These are phyloP conservation scores for Lordiphosa clarofinis DNA, from an alignment of 1,140 invertebrate species.

Conservation along the genomic window DNA sequence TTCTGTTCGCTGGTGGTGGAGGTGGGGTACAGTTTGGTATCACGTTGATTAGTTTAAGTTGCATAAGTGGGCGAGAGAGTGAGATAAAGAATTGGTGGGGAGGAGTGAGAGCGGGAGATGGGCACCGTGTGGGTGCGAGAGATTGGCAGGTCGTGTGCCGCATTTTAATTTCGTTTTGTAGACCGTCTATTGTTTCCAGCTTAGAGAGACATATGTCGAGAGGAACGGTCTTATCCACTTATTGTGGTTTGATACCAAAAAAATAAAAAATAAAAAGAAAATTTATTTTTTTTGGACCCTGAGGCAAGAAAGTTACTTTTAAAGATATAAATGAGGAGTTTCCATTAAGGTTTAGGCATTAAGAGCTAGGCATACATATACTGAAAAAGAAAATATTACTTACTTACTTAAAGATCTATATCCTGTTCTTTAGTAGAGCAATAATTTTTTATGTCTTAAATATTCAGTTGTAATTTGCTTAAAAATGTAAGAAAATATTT, in stretches of 20 bases:
- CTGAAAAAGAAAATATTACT: no score
- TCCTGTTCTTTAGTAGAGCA: no score
- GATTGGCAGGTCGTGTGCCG: constrained; percentile 75
- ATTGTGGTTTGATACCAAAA: constrained; percentile 20
- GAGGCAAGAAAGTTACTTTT: no score
- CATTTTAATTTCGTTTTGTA: constrained; percentile 75
- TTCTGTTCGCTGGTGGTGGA: neutral
- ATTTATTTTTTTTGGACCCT: no score
- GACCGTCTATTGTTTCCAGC: constrained; percentile 58
- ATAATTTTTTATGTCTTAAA: no score
- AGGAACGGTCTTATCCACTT: constrained; percentile 22
- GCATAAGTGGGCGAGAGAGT: constrained; percentile 33
- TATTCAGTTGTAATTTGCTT: no score
- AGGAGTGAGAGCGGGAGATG: constrained; percentile 21
- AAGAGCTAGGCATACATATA: no score
- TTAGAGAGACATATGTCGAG: constrained; percentile 42
- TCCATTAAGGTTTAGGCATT: no score
- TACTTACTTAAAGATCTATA: no score
- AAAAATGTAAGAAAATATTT: no score
- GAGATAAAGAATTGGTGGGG: constrained; percentile 3
- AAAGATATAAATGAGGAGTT: no score
- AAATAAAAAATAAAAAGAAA: neutral
- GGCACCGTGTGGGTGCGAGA: constrained; percentile 38
- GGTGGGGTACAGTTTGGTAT: constrained; percentile 40
- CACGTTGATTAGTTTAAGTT: constrained; percentile 74